A percentile compares a stretch with the other conserved stretches of the same genome.
phyloP scores from a whole-genome alignment of 2,888 invertebrate species.

The Brachyptera risi region DNA sequence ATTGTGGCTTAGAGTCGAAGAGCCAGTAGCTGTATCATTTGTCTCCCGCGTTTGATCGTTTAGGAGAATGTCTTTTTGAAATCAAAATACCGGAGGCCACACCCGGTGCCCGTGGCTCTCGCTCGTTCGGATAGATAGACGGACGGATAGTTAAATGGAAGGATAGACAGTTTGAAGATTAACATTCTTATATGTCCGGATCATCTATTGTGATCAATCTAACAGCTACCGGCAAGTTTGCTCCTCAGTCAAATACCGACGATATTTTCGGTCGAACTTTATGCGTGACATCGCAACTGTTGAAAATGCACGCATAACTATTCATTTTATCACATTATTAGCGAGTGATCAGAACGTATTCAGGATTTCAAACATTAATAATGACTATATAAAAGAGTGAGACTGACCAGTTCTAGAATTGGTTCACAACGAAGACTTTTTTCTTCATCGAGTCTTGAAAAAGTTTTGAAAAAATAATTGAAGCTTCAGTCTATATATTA shows the following conservation, averaged over 20 bases:
- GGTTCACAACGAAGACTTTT: no score
- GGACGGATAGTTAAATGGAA: background rate
- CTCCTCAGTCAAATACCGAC: background rate
- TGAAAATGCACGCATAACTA: no score
- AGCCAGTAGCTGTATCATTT: conserved; percentile 11
- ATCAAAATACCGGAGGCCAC: background rate
- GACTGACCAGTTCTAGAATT: no score
- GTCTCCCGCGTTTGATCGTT: conserved; percentile 3
- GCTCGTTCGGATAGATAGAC: no score
- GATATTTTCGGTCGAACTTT: background rate
- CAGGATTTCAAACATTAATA: no score
- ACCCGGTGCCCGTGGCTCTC: background rate
- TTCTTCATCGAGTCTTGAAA: no score
- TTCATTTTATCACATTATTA: no score
- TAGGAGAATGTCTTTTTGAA: background rate
- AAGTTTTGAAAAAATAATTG: no score
- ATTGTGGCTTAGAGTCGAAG: conserved; percentile 1
- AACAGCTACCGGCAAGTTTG: conserved; percentile 17
- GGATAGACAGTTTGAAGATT: background rate
- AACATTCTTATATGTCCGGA: conserved; percentile 1
- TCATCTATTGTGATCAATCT: conserved; percentile 18
- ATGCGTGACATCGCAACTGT: background rate
- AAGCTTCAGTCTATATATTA: no score
- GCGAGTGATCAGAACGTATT: no score
- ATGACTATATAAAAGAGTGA: no score